Evolutionary conservation across 2,888 invertebrate genomes (phyloP).

Genomic region (Galerucella calmariensis): DNA sequence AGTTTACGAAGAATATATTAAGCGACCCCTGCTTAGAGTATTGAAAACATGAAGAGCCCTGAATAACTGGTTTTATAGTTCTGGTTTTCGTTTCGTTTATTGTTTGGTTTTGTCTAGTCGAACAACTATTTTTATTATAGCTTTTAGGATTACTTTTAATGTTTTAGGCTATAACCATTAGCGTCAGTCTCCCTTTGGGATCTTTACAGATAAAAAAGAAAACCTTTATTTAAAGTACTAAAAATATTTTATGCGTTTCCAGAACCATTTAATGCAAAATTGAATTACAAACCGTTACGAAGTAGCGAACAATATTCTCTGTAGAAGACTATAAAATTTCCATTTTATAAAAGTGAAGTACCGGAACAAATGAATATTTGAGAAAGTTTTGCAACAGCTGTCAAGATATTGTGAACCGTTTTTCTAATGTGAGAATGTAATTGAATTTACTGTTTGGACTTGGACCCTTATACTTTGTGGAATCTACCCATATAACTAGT

Average conservation of each 20-base stretch:
- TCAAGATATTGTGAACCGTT: neutral
- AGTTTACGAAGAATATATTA: slow-evolving; percentile 14
- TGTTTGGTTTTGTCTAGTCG: neutral
- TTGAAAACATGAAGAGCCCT: neutral
- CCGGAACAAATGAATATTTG: neutral
- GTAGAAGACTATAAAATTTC: slow-evolving; percentile 4
- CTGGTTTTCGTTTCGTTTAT: slow-evolving; percentile 7
- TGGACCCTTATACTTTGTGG: too few relatives aligned
- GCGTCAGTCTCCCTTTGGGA: neutral
- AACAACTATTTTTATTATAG: neutral
- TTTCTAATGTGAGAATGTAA: neutral
- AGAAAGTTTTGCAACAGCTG: neutral
- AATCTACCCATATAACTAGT: too few relatives aligned
- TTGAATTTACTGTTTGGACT: too few relatives aligned
- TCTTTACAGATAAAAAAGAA: neutral
- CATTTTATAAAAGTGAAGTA: neutral
- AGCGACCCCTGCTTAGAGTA: neutral
- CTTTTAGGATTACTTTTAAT: neutral
- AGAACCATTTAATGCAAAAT: neutral
- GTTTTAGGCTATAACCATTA: slow-evolving; percentile 2
- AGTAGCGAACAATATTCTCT: neutral
- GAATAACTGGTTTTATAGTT: slow-evolving; percentile 10
- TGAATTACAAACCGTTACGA: neutral
- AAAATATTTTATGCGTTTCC: slow-evolving; percentile 1
- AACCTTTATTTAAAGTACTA: neutral